Evolutionary conservation across 2,797 vertebrate species (phyloP), one percentile per base, ranked within the genome.

Genomic region (Siniperca scherzeri): DNA sequence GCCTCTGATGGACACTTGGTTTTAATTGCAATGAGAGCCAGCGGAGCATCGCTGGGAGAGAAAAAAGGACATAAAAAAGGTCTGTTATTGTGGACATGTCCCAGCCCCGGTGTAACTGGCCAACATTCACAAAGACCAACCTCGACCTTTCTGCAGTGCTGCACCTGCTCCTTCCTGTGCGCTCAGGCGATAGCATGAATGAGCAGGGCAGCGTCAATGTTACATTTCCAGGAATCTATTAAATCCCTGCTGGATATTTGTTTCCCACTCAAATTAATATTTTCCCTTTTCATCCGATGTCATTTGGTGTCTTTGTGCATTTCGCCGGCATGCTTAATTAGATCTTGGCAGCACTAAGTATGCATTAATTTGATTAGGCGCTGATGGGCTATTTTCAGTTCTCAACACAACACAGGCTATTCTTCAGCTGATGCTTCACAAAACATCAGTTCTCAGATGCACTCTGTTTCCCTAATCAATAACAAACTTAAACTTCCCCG

Each of bases 1-100:
- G 97, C 96, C 96, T 96, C 97, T 97, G 97, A 98, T 91, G 96
- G 97, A 97, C 96, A 97, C 96, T 96, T 97, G 96, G 95, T 97
- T 97, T 97, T 97, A 97, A 97, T 98, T 97, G 96, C 96, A 96
- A 96, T 94, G 96, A 91, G 91, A 92, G 87, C 84, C 95, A 94
- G 95, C 92, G 86, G 95, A 88, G 94, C 94, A 95, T 94, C 81
- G 67, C 77, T 75, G 78, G 82, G 87, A 86, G 78, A 79, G 77
- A 83, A 81, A 89, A 70, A 84, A 61, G 87, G 78, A 88, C 92
- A 91, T 92, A 87, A 92, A 92, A 80, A 88, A 82, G 86, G 78
- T 88, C 72, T 85, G 90, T 89, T 90, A 81, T 88, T 91, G 91
- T 92, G 89, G 89, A 87, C 83, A 48, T 84, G 78, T 85, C 87